A percentile compares a stretch with the other conserved stretches of the same genome.
Conservation (phyloP, 2,888 invertebrate genomes). For the Melikaiella ostensackeni region DNA sequence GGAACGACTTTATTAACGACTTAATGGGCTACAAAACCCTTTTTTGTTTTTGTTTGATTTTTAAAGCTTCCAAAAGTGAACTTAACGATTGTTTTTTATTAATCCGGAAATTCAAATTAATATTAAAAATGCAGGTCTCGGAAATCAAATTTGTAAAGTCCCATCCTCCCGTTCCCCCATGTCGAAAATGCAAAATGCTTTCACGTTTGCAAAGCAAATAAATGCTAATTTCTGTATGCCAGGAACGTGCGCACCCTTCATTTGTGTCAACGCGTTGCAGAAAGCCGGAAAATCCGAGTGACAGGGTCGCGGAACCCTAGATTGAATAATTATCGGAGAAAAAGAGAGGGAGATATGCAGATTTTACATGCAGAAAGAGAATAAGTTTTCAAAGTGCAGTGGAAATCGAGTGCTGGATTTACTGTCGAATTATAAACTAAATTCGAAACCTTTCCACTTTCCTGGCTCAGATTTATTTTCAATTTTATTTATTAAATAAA, state of each 20-base stretch:
- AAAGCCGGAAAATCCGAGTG: slow-evolving; percentile 15
- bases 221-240: slow-evolving; percentile 34
- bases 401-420: not conserved
- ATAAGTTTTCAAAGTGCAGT: not conserved
- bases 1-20: too few species aligned
- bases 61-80: not conserved
- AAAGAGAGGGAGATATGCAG: not conserved
- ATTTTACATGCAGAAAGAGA: slow-evolving; percentile 4
- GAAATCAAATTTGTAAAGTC: not conserved
- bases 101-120: not conserved
- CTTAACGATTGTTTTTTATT: not conserved
- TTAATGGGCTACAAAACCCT: too few species aligned
- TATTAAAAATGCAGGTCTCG: not conserved
- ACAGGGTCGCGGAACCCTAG: slow-evolving; percentile 24
- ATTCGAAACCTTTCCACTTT: not conserved
- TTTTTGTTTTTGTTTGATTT: too few species aligned
- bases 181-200: slow-evolving; percentile 30
- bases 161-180: not conserved
- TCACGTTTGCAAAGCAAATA: slow-evolving; percentile 33
- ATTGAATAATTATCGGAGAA: slow-evolving; percentile 30
- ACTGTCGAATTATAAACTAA: not conserved
- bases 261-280: slow-evolving; percentile 29
- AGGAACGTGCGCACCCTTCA: slow-evolving; percentile 35
- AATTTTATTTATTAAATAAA: not conserved
- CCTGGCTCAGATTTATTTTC: not conserved